These are phyloP conservation scores for Leptocoma aspasia DNA, from an alignment of 2,113 vertebrate species.

Conservation along the genomic window DNA sequence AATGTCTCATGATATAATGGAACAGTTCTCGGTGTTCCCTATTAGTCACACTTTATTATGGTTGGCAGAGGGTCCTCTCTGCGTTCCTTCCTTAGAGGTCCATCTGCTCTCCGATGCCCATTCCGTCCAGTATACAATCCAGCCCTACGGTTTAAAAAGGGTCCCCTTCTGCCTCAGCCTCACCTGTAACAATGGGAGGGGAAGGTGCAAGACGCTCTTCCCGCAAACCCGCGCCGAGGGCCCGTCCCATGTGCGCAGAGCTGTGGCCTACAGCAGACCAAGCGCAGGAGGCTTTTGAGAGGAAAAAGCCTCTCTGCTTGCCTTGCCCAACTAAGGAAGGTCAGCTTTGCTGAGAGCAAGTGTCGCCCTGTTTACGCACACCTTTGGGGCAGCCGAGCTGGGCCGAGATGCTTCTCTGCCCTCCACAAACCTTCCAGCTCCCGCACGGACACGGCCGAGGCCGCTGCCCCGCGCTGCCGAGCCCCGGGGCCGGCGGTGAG, in stretches of 20 bases:
- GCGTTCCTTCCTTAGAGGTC: neutral
- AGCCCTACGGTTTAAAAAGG: neutral
- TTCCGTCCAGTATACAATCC: neutral
- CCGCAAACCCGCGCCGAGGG: neutral
- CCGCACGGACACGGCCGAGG: neutral
- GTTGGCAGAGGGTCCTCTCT: constrained; percentile 24
- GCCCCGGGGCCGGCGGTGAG: neutral
- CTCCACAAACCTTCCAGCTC: neutral
- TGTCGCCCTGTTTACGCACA: fast-evolving
- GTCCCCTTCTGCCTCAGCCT: neutral
- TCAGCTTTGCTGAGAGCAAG: neutral
- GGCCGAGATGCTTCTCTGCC: neutral
- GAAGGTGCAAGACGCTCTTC: fast-evolving
- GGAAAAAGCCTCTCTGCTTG: neutral
- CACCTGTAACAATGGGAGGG: neutral
- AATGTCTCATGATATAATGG: constrained; percentile 51
- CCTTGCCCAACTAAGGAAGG: neutral
- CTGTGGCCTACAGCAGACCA: fast-evolving
- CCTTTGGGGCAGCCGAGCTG: neutral
- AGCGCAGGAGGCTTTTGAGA: neutral
- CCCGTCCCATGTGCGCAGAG: fast-evolving
- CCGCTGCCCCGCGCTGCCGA: neutral
- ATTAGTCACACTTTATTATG: constrained; percentile 49
- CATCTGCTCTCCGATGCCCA: neutral
- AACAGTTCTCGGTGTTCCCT: neutral